Evolutionary conservation across 2,113 vertebrate species (phyloP).

Genomic region (Erythrocercus mccallii): DNA sequence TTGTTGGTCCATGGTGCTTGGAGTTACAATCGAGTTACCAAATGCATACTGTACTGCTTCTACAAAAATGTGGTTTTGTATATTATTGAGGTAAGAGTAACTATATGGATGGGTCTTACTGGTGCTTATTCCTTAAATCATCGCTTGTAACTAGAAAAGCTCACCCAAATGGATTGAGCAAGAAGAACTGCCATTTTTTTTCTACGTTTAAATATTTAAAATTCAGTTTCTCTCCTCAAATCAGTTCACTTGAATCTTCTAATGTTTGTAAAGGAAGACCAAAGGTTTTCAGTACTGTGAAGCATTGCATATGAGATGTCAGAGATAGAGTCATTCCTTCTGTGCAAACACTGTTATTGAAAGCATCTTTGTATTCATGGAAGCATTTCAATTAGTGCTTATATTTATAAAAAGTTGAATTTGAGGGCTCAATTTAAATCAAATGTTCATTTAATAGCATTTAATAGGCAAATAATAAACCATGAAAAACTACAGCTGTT

Average conservation of each 20-base stretch:
- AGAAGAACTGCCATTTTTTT: background rate
- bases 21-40: slow-evolving; percentile 98
- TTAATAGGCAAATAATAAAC: background rate
- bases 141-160: background rate
- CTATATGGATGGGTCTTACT: background rate
- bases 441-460: background rate
- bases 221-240: background rate
- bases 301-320: background rate
- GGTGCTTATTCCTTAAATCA: background rate
- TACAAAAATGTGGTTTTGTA: slow-evolving; percentile 99
- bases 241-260: background rate
- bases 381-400: background rate
- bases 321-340: background rate
- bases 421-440: background rate
- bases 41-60: slow-evolving; percentile 98
- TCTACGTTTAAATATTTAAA: background rate
- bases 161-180: background rate
- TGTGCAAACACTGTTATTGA: background rate
- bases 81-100: slow-evolving; percentile 91
- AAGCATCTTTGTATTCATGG: background rate
- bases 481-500: background rate
- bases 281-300: background rate
- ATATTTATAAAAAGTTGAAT: background rate
- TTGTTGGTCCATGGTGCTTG: slow-evolving; percentile 95
- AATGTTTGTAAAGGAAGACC: background rate